Evolutionary conservation across 2,888 invertebrate genomes (phyloP).

Genomic region (Gnatocerus cornutus): DNA sequence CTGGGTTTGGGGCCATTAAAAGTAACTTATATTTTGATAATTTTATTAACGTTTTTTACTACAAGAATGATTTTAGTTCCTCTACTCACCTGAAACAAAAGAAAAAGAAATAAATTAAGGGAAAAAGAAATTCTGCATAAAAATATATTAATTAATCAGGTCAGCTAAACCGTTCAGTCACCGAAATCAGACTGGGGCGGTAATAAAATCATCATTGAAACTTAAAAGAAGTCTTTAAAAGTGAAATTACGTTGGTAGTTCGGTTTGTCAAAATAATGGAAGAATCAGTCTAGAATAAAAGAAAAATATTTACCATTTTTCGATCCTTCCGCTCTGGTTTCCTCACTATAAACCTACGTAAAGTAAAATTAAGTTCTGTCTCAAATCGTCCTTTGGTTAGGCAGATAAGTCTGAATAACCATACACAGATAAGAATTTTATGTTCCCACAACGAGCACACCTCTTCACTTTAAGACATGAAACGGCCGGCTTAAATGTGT

Average conservation of each 20-base stretch:
- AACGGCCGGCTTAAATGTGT: conserved; percentile 67
- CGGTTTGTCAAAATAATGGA: background rate
- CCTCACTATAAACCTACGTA: background rate
- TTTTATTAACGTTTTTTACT: background rate
- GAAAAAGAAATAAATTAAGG: background rate
- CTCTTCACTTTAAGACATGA: conserved; percentile 57
- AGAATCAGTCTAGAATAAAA: too few species aligned
- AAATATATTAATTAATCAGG: background rate
- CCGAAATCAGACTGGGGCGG: conserved; percentile 55
- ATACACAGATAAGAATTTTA: conserved; percentile 64
- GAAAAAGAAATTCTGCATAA: background rate
- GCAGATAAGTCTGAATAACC: conserved; percentile 57
- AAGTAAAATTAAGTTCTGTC: conserved; percentile 52
- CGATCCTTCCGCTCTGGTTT: background rate
- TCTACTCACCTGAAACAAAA: conserved; percentile 21
- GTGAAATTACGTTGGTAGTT: background rate
- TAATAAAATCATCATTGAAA: conserved; percentile 50
- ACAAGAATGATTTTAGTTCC: background rate
- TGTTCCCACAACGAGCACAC: conserved; percentile 68
- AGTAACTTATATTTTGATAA: background rate
- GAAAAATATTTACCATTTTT: conserved; percentile 5
- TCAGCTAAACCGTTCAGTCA: conserved; percentile 28
- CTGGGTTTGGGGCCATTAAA: background rate
- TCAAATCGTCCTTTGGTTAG: conserved; percentile 64
- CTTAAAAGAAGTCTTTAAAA: background rate